Base-by-base conservation (phyloP, 2,113 vertebrate genomes). In the Petaurus breviceps region DNA sequence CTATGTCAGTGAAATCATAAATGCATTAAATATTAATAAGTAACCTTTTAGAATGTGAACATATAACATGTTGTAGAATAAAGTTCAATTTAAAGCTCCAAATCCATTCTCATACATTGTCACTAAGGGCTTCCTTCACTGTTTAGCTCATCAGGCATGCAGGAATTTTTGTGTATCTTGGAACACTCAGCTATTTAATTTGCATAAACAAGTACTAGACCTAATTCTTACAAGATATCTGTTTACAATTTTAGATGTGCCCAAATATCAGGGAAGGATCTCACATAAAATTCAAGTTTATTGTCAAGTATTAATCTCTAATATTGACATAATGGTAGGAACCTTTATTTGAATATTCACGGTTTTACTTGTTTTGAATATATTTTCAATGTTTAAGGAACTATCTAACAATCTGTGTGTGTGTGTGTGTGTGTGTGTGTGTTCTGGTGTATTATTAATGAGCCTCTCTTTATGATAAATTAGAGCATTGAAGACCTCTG, bases 401-500 rank as follows among this genome's bases (percentile, higher is more conserved):
- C 14, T 90, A 1, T 55, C 47, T 51, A 28, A 54, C 46, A 93
- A 54, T 92, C 54, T 90, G 53, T 89, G 16, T 94, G 91, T 43
- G 6, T 68, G 61, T 93, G 94, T 93, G 61, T 92, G 77, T 90
- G 53, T 89, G 16, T 94, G 91, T 43, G 6, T 68, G 61, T 93
- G 94, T 93, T 97, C 94, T 90, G 95, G 25, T 51, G 7, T 77
- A 8, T 54, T 57, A 91, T 95, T 94, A 97, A 92, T 46, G 43
- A 91, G 14, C 43, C 57, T 92, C 26, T 55, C 96, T 1, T 95
- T 96, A 94, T 92, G 92, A 95, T 19, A 77, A 77, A 77, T 12
- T 19, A 77, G 14, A 77, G 61, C 37, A 37, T 77, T 77, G 61
- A 77, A n/a, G 26, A 12, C 31, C 0, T n/a, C 12, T 37, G 28